A percentile compares a stretch with the other conserved stretches of the same genome.
These are phyloP conservation scores for Leptinotarsa lineolata DNA, from an alignment of 1,140 invertebrate species.

Conservation along the genomic window DNA sequence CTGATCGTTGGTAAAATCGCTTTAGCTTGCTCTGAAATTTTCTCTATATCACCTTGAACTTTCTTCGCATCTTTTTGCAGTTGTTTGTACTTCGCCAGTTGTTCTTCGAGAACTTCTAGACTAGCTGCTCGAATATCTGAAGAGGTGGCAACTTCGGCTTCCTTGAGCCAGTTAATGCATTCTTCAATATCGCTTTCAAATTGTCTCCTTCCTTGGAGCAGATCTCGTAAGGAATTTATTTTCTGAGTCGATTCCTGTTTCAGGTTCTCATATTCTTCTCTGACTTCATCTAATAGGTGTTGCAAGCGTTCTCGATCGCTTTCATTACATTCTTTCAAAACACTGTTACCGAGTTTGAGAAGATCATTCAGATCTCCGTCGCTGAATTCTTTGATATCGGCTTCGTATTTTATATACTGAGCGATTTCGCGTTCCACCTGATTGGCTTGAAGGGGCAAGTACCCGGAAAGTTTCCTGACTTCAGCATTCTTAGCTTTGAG, in stretches of 20 bases:
- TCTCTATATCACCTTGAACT: constrained; percentile 71
- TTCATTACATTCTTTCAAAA: constrained; percentile 81
- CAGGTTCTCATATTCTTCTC: constrained; percentile 70
- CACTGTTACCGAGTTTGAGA: constrained; percentile 72
- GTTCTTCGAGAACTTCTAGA: constrained; percentile 81
- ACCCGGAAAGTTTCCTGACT: constrained; percentile 74
- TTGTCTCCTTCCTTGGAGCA: constrained; percentile 73
- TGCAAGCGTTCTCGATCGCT: constrained; percentile 70
- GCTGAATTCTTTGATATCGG: constrained; percentile 78
- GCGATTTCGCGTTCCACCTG: constrained; percentile 79
- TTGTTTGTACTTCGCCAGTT: constrained; percentile 81
- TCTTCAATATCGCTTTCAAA: constrained; percentile 82
- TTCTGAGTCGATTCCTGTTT: constrained; percentile 75
- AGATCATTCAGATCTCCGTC: constrained; percentile 76
- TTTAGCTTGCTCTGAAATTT: constrained; percentile 78
- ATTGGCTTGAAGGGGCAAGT: constrained; percentile 71
- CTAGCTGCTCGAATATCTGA: constrained; percentile 77
- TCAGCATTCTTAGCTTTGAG: constrained; percentile 76
- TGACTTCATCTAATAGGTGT: constrained; percentile 68
- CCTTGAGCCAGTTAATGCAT: constrained; percentile 82
- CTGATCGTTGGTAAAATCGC: constrained; percentile 79
- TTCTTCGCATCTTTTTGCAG: constrained; percentile 75
- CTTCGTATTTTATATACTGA: constrained; percentile 73
- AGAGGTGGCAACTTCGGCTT: constrained; percentile 83
- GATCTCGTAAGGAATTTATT: constrained; percentile 71